Percentiles rank a stretch among this genome's conserved stretches.
Conservation (phyloP, 2,888 invertebrate genomes). For the Ischnus inquisitorius region DNA sequence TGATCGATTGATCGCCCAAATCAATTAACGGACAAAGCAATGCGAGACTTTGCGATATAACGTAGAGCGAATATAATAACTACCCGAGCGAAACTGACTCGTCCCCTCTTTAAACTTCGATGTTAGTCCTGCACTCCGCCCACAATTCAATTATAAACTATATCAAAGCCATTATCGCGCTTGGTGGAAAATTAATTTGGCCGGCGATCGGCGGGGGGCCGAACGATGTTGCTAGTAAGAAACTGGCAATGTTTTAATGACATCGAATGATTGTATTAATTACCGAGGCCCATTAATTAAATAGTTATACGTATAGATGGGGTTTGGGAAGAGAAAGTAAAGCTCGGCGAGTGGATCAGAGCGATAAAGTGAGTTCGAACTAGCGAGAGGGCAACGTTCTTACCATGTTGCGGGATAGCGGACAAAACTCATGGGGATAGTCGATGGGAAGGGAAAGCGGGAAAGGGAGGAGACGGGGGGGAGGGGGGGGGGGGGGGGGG, state of each 20-base stretch:
- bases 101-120: constrained; percentile 5
- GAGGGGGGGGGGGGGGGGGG: constrained; percentile 19
- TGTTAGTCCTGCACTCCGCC: not conserved
- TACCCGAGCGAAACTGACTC: not conserved
- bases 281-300: constrained; percentile 7
- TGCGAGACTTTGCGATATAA: not conserved
- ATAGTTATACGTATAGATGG: constrained; percentile 9
- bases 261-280: constrained; percentile 16
- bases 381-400: constrained; percentile 51
- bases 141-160: constrained; percentile 25
- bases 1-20: not conserved
- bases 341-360: constrained; percentile 6
- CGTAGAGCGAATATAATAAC: not conserved
- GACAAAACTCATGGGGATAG: constrained; percentile 60
- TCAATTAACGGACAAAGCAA: not conserved
- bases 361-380: constrained; percentile 36
- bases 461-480: constrained; percentile 14
- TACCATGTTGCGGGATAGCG: constrained; percentile 56
- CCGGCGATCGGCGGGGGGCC: not conserved
- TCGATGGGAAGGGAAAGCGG: not conserved
- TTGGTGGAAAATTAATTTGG: constrained; percentile 28
- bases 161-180: not conserved
- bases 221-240: constrained; percentile 18
- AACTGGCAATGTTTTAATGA: constrained; percentile 16
- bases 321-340: not conserved